Conservation (phyloP, 2,888 invertebrate genomes). For the Ophraella communa region DNA sequence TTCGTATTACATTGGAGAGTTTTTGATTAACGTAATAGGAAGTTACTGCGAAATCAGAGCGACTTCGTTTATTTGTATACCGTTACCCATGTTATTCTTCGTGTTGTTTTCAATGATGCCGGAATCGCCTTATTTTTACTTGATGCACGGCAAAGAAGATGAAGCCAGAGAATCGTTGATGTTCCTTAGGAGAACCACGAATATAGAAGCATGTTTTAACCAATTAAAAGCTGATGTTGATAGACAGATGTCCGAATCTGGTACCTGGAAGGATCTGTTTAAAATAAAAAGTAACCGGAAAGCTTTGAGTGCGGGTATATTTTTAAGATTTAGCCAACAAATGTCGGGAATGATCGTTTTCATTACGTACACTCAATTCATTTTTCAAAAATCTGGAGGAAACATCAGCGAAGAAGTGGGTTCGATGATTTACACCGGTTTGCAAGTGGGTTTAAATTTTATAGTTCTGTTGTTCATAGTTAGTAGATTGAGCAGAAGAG, state of each 20-base stretch:
- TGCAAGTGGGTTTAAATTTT: constrained; percentile 35
- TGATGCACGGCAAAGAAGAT: constrained; percentile 44
- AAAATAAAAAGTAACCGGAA: constrained; percentile 47
- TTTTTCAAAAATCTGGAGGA: constrained; percentile 53
- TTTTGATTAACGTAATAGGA: constrained; percentile 62
- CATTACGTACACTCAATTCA: constrained; percentile 47
- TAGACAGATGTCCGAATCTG: constrained; percentile 52
- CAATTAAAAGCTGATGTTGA: constrained; percentile 46
- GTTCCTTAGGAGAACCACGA: constrained; percentile 40
- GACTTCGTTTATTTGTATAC: constrained; percentile 64
- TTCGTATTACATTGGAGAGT: constrained; percentile 47
- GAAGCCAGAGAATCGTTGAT: constrained; percentile 46
- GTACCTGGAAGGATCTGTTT: constrained; percentile 50
- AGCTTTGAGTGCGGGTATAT: constrained; percentile 47
- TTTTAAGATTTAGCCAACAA: constrained; percentile 51
- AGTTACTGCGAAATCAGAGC: constrained; percentile 62
- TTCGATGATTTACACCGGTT: constrained; percentile 46
- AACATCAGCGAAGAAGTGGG: constrained; percentile 48
- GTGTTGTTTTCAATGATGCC: constrained; percentile 67
- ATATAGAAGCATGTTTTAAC: constrained; percentile 45
- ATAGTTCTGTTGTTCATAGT: constrained; percentile 42
- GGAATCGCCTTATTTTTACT: constrained; percentile 59
- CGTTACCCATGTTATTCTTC: constrained; percentile 65
- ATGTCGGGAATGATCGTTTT: constrained; percentile 49
- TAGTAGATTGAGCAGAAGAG: constrained; percentile 48